Conservation (phyloP, 2,113 vertebrate species). For the Chunga burmeisteri region DNA sequence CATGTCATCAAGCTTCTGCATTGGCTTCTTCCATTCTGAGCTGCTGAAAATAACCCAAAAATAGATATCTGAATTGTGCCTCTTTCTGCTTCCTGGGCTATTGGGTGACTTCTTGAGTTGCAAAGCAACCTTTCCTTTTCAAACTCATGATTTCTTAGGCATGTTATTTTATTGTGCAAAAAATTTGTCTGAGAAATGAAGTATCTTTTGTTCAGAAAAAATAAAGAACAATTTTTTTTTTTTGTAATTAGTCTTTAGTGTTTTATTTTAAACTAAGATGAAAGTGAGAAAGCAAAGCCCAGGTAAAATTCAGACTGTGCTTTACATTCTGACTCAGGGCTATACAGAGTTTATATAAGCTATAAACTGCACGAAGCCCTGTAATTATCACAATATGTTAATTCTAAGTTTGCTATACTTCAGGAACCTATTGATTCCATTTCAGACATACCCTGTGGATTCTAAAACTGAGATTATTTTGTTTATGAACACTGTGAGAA, state of each 20-base stretch:
- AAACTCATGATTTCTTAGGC: neutral
- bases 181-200: neutral
- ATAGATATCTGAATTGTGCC: neutral
- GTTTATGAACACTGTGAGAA: neutral
- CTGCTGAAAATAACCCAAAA: neutral
- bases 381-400: neutral
- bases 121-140: neutral
- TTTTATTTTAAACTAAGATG: neutral
- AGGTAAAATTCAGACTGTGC: neutral
- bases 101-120: neutral
- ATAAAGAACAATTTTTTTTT: rapidly evolving
- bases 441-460: neutral
- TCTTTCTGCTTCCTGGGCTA: neutral
- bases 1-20: neutral
- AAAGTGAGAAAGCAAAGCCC: neutral
- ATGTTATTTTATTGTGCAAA: neutral
- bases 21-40: neutral
- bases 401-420: neutral
- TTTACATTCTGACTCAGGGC: neutral
- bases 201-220: neutral
- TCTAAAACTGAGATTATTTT: neutral
- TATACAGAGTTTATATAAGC: neutral
- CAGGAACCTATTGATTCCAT: neutral
- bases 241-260: neutral
- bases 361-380: neutral